Conservation (phyloP, 2,888 invertebrate species). For the Sarcophaga rosellei region DNA sequence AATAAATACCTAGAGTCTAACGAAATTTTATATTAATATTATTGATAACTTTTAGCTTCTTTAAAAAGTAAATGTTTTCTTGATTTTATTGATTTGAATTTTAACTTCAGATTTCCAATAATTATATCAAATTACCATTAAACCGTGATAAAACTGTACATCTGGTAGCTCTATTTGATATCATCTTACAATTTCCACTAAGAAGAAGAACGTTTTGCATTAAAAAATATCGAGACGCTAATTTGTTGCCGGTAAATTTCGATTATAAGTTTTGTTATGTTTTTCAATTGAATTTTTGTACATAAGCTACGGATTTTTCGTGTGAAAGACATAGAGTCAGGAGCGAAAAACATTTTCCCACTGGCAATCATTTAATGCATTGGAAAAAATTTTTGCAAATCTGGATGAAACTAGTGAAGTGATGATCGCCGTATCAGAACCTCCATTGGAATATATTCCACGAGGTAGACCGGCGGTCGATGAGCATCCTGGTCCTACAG, state of each 20-base stretch:
- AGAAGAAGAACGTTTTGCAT: conserved; percentile 20
- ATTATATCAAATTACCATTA: too few species aligned
- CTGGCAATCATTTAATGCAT: conserved; percentile 59
- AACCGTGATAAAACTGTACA: neutral
- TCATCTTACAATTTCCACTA: neutral
- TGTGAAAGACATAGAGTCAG: neutral
- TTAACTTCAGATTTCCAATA: too few species aligned
- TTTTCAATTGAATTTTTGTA: neutral
- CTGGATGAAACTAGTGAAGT: conserved; percentile 92
- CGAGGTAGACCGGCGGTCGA: conserved; percentile 91
- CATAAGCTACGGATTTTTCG: neutral
- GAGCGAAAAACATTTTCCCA: neutral
- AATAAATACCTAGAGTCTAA: too few species aligned
- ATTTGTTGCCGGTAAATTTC: conserved; percentile 8
- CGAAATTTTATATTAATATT: too few species aligned
- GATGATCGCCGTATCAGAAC: conserved; percentile 96
- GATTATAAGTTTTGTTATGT: neutral
- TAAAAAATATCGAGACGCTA: conserved; percentile 16
- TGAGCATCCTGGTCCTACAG: conserved; percentile 88
- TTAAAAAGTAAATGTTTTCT: too few species aligned
- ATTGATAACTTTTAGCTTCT: too few species aligned
- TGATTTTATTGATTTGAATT: too few species aligned
- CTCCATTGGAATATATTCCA: conserved; percentile 92
- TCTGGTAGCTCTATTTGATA: conserved; percentile 8
- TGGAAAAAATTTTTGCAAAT: conserved; percentile 84